These are phyloP conservation scores for Thamnophis elegans DNA, from an alignment of 2,797 vertebrate genomes.

Conservation along the genomic window DNA sequence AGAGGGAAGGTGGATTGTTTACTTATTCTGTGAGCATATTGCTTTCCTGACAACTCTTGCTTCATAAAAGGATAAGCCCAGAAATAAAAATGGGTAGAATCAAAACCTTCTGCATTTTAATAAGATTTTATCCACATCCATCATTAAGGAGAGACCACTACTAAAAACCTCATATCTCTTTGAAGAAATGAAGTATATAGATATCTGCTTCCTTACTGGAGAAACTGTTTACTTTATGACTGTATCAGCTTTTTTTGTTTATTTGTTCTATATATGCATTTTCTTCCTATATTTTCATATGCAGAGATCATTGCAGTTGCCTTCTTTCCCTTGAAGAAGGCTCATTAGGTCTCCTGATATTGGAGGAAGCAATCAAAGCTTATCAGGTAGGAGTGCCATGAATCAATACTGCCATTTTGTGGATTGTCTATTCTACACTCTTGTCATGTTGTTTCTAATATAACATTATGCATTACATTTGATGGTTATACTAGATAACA, in stretches of 20 bases:
- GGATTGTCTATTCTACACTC: neutral
- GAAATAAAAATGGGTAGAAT: neutral
- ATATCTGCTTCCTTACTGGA: neutral
- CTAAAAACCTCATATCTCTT: neutral
- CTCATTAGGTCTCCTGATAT: conserved; percentile 74
- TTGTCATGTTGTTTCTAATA: neutral
- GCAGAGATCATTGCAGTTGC: conserved; percentile 84
- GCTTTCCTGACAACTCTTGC: neutral
- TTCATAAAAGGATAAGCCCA: neutral
- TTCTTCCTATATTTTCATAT: conserved; percentile 5
- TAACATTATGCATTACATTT: neutral
- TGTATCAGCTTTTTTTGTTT: neutral
- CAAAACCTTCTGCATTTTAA: neutral
- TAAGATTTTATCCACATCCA: neutral
- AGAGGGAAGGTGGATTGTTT: neutral
- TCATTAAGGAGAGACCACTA: neutral
- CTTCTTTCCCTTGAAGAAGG: conserved; percentile 73
- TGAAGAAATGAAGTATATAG: neutral
- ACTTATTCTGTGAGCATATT: neutral
- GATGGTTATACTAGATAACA: neutral
- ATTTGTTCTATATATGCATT: neutral
- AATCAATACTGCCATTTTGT: neutral
- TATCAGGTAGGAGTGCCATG: conserved; percentile 81
- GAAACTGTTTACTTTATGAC: neutral
- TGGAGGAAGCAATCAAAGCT: conserved; percentile 70